phyloP scores from a whole-genome alignment of 2,797 vertebrate species.

The Enteromius fasciolatus region DNA sequence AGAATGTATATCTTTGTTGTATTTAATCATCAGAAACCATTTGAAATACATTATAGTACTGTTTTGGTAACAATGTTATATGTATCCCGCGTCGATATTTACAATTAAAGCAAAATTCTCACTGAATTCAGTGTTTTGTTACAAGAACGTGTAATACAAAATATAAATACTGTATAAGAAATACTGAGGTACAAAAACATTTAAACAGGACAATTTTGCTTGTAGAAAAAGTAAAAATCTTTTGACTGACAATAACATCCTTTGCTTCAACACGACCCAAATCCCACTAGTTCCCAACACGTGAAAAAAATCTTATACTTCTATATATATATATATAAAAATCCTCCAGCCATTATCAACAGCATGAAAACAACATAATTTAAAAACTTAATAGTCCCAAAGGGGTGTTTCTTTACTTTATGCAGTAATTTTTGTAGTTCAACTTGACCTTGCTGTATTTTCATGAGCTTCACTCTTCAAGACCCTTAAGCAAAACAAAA shows the following conservation, averaged over 20 bases:
- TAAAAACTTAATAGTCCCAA: neutral
- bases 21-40: neutral
- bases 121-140: conserved; percentile 8
- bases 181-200: conserved; percentile 17
- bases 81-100: neutral
- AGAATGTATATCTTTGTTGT: conserved; percentile 1
- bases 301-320: neutral
- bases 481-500: neutral
- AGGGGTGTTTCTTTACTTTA: neutral
- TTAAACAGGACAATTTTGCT: neutral
- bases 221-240: too few species aligned
- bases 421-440: neutral
- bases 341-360: neutral
- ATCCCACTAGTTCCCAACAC: neutral
- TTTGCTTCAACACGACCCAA: neutral
- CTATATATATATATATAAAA: too few species aligned
- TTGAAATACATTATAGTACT: neutral
- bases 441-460: neutral
- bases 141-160: conserved; percentile 29
- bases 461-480: neutral
- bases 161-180: conserved; percentile 33
- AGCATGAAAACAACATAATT: neutral
- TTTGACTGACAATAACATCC: neutral
- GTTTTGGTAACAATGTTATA: neutral
- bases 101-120: conserved; percentile 4